Percentiles rank a stretch among this genome's conserved stretches.
These are phyloP conservation scores for Perizoma affinitatum DNA, from an alignment of 2,888 invertebrate genomes.

Conservation along the genomic window DNA sequence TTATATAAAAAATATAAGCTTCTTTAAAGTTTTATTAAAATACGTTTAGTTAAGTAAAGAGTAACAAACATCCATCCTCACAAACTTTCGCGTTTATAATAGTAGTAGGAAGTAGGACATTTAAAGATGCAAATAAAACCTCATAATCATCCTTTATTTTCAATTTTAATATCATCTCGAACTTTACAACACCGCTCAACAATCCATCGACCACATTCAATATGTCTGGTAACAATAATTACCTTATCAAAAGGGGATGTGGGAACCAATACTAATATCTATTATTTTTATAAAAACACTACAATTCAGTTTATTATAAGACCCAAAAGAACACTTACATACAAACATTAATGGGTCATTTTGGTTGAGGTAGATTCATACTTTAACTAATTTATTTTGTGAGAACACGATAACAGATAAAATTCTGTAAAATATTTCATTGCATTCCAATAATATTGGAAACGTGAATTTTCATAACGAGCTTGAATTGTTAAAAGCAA, in stretches of 20 bases:
- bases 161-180: conserved; percentile 73
- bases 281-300: conserved; percentile 73
- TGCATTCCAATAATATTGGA: conserved; percentile 17
- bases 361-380: conserved; percentile 82
- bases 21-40: too few species aligned
- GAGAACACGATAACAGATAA: conserved; percentile 43
- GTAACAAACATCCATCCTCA: too few species aligned
- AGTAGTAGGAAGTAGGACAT: too few species aligned
- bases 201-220: conserved; percentile 72
- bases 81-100: too few species aligned
- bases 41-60: too few species aligned
- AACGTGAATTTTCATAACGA: conserved; percentile 32
- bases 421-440: conserved; percentile 12
- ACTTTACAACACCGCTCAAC: conserved; percentile 71
- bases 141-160: conserved; percentile 52
- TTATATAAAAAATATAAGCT: too few species aligned
- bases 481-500: conserved; percentile 9
- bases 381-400: conserved; percentile 60
- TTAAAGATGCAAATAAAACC: conserved; percentile 47
- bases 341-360: conserved; percentile 80
- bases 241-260: conserved; percentile 80
- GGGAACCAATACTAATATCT: conserved; percentile 73
- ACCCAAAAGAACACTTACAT: conserved; percentile 82
- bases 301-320: conserved; percentile 75
- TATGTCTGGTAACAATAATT: conserved; percentile 79